Percentiles rank a stretch among this genome's conserved stretches.
These are phyloP conservation scores for Xestia c-nigrum DNA, from an alignment of 2,888 invertebrate species.

Conservation along the genomic window DNA sequence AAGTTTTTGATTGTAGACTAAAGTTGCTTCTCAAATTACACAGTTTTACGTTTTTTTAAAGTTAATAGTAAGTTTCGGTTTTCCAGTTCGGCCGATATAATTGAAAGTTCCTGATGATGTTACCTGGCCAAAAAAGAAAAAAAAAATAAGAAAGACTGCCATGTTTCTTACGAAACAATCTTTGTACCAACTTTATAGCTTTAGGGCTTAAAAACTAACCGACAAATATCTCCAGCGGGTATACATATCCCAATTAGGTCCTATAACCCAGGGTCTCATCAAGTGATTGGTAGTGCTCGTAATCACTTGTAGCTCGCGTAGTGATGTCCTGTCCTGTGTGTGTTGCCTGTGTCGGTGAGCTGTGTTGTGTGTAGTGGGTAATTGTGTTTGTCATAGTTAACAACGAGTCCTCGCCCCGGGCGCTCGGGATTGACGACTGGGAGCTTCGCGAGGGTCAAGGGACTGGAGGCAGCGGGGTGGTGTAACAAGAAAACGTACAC, in stretches of 20 bases:
- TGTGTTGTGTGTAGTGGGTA: constrained; percentile 73
- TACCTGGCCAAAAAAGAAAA: neutral
- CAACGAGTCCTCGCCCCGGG: constrained; percentile 75
- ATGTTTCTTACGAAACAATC: neutral
- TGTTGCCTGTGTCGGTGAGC: constrained; percentile 13
- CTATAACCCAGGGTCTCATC: constrained; percentile 21
- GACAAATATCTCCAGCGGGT: constrained; percentile 9
- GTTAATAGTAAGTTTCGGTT: neutral
- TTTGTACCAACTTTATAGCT: neutral
- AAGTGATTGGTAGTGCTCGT: constrained; percentile 30
- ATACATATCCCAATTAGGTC: constrained; percentile 12
- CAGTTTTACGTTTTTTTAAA: neutral
- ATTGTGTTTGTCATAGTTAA: constrained; percentile 84
- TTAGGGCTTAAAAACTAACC: neutral
- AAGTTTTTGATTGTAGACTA: neutral
- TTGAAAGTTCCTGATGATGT: neutral
- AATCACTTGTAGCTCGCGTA: constrained; percentile 43
- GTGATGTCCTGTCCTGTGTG: constrained; percentile 35
- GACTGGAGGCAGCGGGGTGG: constrained; percentile 30
- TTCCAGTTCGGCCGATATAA: neutral
- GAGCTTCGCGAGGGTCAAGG: constrained; percentile 24
- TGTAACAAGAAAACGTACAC: neutral
- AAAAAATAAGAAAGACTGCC: too few species aligned
- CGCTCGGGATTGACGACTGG: constrained; percentile 71
- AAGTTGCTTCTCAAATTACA: neutral